These are phyloP conservation scores for Arremon aurantiirostris DNA, from an alignment of 2,797 vertebrate species.

Conservation along the genomic window DNA sequence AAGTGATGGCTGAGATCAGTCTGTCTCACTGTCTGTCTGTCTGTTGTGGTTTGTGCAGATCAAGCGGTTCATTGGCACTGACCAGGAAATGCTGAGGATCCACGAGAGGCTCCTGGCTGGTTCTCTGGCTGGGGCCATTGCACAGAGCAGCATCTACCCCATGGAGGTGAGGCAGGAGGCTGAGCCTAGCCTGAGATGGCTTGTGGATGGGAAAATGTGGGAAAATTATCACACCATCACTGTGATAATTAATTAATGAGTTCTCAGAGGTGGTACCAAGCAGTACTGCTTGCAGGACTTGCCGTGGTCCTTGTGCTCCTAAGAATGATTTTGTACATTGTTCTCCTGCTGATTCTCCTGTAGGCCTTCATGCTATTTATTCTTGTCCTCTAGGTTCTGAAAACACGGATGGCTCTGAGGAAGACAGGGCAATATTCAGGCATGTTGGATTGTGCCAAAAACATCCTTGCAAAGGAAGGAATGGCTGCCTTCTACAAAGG, in stretches of 20 bases:
- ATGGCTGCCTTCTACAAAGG: slow-evolving; percentile 92
- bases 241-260: neutral
- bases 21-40: neutral
- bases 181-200: neutral
- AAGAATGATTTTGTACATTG: fast-evolving
- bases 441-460: slow-evolving; percentile 87
- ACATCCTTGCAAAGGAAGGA: slow-evolving; percentile 86
- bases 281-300: neutral
- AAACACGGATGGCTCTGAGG: slow-evolving; percentile 90
- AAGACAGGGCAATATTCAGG: slow-evolving; percentile 91
- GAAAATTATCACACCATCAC: neutral
- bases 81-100: slow-evolving; percentile 91
- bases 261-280: neutral
- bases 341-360: neutral
- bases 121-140: slow-evolving; percentile 88
- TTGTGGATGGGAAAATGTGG: neutral
- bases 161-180: slow-evolving; percentile 87
- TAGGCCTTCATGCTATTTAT: neutral
- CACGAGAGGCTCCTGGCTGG: slow-evolving; percentile 88
- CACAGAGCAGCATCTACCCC: slow-evolving; percentile 97
- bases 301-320: neutral
- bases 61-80: slow-evolving; percentile 89
- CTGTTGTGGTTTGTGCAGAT: slow-evolving; percentile 77
- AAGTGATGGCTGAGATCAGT: neutral
- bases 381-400: slow-evolving; percentile 83